Evolutionary conservation across 2,888 invertebrate species (phyloP), one percentile per base, ranked within the genome.

Genomic region (Callyntrura sp.): DNA sequence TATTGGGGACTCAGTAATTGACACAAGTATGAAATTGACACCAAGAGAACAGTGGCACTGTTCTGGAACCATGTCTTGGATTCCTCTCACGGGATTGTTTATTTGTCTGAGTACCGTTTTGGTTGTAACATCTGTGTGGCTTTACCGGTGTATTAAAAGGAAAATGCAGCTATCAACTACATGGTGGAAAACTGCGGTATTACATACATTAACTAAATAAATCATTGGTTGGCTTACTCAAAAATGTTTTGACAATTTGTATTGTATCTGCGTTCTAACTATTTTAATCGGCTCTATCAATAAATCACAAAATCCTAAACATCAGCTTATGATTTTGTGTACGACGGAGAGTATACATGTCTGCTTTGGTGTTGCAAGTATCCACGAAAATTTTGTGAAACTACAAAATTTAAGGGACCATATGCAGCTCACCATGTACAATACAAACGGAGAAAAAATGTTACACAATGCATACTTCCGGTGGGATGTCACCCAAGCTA

Each of bases 401-500:
- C 57, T 0, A 12, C 20, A 11, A 45, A 17, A 20, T 17, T 28
- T 81, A 55, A 60, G 17, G 28, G 14, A 20, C 17, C 43, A 65
- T n/a, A 86, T 90, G 86, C 20, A 28, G 3, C 48, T 57, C 62
- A 17, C 60, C 11, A 81, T 86, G 86, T 6, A 4, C 2, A 35
- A 76, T 5, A 14, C 20, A 45, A 17, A n/a, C 17, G n/a, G 14
- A 28, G 48, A 60, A 3, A 43, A 45, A 14, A 0, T 73, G 14
- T 45, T 17, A 12, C 28, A 45, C 57, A 17, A 25, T 0, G 76
- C 48, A 20, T 17, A 79, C 68, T 78, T 55, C 8, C 51, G 62
- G 8, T 90, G 90, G 90, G 57, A 86, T 1, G 0, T 86, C 6
- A 82, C 90, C 20, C 90, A 90, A 35, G 0, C 28, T 20, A 0